Conservation (phyloP, 1,140 invertebrate species). For the Micrasema minimum region DNA sequence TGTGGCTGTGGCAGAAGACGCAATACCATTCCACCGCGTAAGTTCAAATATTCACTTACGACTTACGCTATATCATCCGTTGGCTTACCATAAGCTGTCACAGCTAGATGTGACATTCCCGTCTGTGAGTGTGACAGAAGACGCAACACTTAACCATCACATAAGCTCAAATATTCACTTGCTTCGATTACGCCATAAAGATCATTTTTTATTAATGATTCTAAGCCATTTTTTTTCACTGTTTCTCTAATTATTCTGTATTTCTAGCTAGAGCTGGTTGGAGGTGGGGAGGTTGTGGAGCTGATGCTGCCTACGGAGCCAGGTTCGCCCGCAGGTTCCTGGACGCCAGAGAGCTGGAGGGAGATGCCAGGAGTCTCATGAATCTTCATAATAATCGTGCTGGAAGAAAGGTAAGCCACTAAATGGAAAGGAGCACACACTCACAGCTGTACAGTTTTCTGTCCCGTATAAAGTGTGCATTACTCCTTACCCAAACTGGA, state of each 20-base stretch:
- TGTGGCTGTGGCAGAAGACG: slow-evolving; percentile 38
- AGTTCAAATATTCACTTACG: slow-evolving; percentile 87
- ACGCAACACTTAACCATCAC: too few species aligned
- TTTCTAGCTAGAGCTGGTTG: slow-evolving; percentile 60
- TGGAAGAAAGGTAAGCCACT: slow-evolving; percentile 88
- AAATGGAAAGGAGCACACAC: too few species aligned
- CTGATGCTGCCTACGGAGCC: slow-evolving; percentile 81
- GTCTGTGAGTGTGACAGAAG: too few species aligned
- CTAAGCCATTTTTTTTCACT: neutral
- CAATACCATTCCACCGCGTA: slow-evolving; percentile 59
- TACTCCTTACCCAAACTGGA: too few species aligned
- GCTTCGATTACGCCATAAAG: neutral
- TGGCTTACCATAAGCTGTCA: neutral
- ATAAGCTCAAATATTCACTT: neutral
- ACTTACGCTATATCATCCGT: neutral
- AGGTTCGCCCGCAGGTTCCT: slow-evolving; percentile 83
- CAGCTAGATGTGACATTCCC: neutral
- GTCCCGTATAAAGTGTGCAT: too few species aligned
- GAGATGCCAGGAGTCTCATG: slow-evolving; percentile 89
- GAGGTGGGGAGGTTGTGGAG: slow-evolving; percentile 91
- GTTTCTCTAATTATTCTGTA: neutral
- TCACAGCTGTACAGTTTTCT: too few species aligned
- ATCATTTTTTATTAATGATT: neutral
- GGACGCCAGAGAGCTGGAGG: slow-evolving; percentile 85
- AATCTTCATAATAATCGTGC: slow-evolving; percentile 97